phyloP scores from a whole-genome alignment of 2,797 vertebrate species.

The Picus viridis region DNA sequence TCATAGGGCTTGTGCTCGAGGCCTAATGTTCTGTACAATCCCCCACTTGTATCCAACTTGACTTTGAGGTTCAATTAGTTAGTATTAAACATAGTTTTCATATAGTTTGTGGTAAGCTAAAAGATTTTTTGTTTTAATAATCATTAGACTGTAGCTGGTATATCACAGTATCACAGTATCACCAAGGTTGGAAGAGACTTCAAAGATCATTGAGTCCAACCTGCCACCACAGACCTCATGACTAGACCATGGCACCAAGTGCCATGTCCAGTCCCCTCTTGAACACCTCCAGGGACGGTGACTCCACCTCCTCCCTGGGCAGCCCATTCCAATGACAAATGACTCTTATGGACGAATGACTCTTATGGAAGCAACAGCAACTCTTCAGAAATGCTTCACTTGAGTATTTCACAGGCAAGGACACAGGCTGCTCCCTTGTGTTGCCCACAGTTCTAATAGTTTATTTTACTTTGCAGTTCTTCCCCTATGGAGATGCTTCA shows the following conservation, averaged over 20 bases:
- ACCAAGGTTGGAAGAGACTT: too few species aligned
- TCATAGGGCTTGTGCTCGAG: too few species aligned
- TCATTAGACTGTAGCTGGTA: background rate
- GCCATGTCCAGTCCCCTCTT: too few species aligned
- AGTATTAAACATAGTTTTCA: background rate
- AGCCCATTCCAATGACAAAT: too few species aligned
- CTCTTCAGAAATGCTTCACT: background rate
- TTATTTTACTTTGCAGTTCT: constrained; percentile 85
- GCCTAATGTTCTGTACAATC: background rate
- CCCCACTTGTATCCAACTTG: background rate
- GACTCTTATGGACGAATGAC: too few species aligned
- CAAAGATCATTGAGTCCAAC: too few species aligned
- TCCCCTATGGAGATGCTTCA: constrained; percentile 96
- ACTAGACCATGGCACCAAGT: too few species aligned
- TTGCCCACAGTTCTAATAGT: background rate
- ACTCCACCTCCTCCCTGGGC: too few species aligned
- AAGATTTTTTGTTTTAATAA: background rate
- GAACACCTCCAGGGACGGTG: too few species aligned
- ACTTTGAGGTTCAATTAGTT: background rate
- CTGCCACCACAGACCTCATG: too few species aligned
- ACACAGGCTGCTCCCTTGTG: background rate
- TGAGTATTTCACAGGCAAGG: background rate
- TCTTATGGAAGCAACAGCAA: too few species aligned
- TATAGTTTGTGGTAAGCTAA: background rate
- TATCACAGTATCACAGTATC: too few species aligned